phyloP scores from a whole-genome alignment of 2,113 vertebrate species.

The Silurus meridionalis region DNA sequence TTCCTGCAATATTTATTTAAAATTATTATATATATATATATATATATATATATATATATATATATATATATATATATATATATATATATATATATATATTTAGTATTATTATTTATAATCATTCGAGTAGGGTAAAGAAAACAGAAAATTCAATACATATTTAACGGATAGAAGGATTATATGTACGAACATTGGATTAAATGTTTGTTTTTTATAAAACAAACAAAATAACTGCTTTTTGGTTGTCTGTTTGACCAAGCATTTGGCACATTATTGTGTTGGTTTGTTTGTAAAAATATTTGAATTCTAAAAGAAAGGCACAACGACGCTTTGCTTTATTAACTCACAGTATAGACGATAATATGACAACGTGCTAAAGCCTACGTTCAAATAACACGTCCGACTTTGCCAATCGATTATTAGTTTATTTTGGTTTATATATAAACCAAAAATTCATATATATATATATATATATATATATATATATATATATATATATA shows the following conservation, averaged over 20 bases:
- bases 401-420: no score
- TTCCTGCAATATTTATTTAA: background rate
- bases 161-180: background rate
- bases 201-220: background rate
- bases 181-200: background rate
- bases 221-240: background rate
- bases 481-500: no score
- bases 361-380: background rate
- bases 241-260: background rate
- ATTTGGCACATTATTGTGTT: background rate
- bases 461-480: no score
- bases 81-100: no score
- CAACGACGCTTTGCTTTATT: background rate
- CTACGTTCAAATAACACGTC: slow-evolving; percentile 1
- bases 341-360: background rate
- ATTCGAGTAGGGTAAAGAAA: background rate
- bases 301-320: background rate
- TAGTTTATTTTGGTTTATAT: no score
- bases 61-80: no score
- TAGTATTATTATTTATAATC: no score
- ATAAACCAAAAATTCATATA: no score
- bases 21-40: no score
- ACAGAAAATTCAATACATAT: background rate
- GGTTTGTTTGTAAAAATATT: background rate
- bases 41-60: no score